Base-by-base conservation (phyloP, 2,797 vertebrate genomes). In the Sciaenops ocellatus region DNA sequence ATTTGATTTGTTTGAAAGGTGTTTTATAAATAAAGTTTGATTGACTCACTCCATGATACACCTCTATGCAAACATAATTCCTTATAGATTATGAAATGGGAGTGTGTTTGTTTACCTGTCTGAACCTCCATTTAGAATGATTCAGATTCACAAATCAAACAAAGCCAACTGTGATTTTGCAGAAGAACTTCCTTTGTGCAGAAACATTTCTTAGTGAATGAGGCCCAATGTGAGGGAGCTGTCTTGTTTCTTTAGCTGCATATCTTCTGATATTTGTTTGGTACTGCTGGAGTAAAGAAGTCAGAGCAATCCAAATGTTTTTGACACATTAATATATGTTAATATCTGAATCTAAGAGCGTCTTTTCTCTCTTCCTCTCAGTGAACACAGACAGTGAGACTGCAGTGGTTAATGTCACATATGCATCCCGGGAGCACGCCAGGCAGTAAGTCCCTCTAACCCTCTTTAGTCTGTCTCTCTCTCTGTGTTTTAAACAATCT, bases 361-460 rank as follows among this genome's bases (percentile, higher is more conserved):
- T 81, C 2, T 71, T 6, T 18, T 55, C 20, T 54, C 4, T 67
- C 22, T 80, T 20, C 77, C 65, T 60, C 44, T 69, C 85, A 99
- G 98, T 99, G 90, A 99, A 98, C 93, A 99, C 98, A 0, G 98
- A 99, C 46, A 98, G 97, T 1, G 97, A 99, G 89, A 98, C 98
- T 0, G 98, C 98, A 0, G 98, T 99, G 71, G 98, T 99, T 56
- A 99, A 99, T 0, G 98, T 99, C 85, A 98, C 98, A 69, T 99
- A 98, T 6, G 96, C 95, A 62, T 98, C 95, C 78, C 89, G 97
- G 86, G 98, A 99, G 69, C 97, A 98, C 51, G 97, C 97, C 82
- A 96, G 97, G 90, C 97, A 98, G 98, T 99, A 89, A 97, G 97
- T 96, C 18, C 20, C 30, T 61, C 7, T 22, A 30, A 24, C 15